phyloP scores from a whole-genome alignment of 2,113 vertebrate species.

The Pluvialis apricaria region DNA sequence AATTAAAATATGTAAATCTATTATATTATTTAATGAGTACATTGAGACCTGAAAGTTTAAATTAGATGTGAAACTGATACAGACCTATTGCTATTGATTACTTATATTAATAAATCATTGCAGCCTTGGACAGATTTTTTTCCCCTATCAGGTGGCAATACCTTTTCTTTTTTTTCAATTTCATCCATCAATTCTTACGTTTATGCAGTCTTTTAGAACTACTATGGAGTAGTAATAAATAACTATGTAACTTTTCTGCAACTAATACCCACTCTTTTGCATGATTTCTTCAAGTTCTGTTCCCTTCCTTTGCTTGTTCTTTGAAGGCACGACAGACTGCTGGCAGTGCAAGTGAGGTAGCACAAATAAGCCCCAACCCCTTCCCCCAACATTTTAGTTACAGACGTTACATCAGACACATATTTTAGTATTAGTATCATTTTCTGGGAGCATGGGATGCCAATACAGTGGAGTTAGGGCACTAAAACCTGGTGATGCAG shows the following conservation, averaged over 20 bases:
- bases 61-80: constrained; percentile 74
- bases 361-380: not conserved
- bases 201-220: not conserved
- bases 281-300: not conserved
- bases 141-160: not conserved
- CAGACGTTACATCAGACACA: not conserved
- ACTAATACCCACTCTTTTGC: not conserved
- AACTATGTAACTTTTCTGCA: not conserved
- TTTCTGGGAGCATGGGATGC: not conserved
- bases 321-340: not conserved
- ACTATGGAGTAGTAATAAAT: not conserved
- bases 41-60: constrained; percentile 71
- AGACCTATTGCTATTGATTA: constrained; percentile 69
- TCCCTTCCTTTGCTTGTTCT: not conserved
- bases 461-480: not conserved
- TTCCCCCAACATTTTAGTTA: not conserved
- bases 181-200: not conserved
- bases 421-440: not conserved
- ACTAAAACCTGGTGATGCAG: not conserved
- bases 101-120: constrained; percentile 64
- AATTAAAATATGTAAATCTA: constrained; percentile 81
- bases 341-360: not conserved
- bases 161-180: not conserved
- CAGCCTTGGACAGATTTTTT: not conserved
- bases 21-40: constrained; percentile 76